Evolutionary conservation across 2,113 vertebrate genomes (phyloP), one percentile per base, ranked within the genome.

Genomic region (Megaceryle torquata): DNA sequence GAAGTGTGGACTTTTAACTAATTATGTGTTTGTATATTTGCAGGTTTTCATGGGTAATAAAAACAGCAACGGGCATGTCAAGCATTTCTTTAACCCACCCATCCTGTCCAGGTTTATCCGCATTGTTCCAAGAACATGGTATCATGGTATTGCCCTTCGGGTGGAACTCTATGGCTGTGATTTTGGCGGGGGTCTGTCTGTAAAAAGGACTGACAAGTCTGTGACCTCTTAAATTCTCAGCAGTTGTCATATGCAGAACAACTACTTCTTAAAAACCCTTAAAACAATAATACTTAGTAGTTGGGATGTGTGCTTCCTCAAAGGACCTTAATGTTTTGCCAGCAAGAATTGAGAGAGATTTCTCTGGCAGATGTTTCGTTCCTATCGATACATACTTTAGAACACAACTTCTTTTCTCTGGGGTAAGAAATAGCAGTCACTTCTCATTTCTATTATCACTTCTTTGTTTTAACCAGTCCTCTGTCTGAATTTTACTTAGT

Each of bases 91-190:
- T 78, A 98, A 98, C 70, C 99, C 99, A 19, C 99, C 99, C 16
- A 99, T 99, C 84, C 98, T 99, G 93, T 98, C 99, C 72, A 98
- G 98, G 81, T 99, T 98, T 80, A 98, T 99, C 75, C 98, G 98
- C 35, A 97, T 99, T 93, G 81, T 99, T 91, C 99, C 99, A 31
- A 98, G 95, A 91, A 98, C 87, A 4, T 99, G 99, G 99, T 97
- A 96, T 82, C 95, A 95, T 22, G 97, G 97, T 59, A 99, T 99
- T 96, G 99, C 98, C 26, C 98, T 99, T 97, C 98, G 99, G n/a
- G 41, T 99, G 15, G 99, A 99, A 72, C 97, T 99, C 53, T 98
- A 99, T 65, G 99, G 99, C 90, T 99, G 99, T 97, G 98, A 99
- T 95, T 97, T 98, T 87, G 92, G 89, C 69, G 98, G 96, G 41